phyloP scores from a whole-genome alignment of 2,113 vertebrate genomes.

The Tragelaphus strepsiceros region DNA sequence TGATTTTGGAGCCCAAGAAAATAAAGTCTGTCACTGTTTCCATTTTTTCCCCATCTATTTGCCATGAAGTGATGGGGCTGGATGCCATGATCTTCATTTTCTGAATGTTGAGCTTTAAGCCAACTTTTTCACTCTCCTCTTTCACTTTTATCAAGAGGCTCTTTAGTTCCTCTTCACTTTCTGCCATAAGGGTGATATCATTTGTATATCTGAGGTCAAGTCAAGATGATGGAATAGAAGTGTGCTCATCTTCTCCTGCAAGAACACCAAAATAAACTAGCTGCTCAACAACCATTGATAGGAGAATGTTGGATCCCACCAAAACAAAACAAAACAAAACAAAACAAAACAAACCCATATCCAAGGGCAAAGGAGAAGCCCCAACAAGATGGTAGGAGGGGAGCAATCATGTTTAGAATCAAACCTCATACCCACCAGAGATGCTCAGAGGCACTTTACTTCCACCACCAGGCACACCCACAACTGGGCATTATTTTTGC shows the following conservation, averaged over 20 bases:
- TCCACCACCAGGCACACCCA: neutral
- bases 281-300: neutral
- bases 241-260: neutral
- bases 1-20: neutral
- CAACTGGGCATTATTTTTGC: neutral
- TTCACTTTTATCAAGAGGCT: neutral
- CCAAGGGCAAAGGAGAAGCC: neutral
- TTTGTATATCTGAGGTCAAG: neutral
- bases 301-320: neutral
- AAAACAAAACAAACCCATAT: neutral
- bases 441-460: neutral
- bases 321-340: neutral
- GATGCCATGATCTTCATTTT: neutral
- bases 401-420: neutral
- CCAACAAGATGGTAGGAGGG: neutral
- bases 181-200: neutral
- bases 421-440: neutral
- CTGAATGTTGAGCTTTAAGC: neutral
- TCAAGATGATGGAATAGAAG: neutral
- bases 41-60: neutral
- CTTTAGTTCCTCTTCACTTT: neutral
- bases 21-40: neutral
- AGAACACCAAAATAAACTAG: neutral
- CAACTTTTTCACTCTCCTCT: neutral
- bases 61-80: neutral